phyloP scores from a whole-genome alignment of 2,888 invertebrate genomes.

The Cordilura impudica region DNA sequence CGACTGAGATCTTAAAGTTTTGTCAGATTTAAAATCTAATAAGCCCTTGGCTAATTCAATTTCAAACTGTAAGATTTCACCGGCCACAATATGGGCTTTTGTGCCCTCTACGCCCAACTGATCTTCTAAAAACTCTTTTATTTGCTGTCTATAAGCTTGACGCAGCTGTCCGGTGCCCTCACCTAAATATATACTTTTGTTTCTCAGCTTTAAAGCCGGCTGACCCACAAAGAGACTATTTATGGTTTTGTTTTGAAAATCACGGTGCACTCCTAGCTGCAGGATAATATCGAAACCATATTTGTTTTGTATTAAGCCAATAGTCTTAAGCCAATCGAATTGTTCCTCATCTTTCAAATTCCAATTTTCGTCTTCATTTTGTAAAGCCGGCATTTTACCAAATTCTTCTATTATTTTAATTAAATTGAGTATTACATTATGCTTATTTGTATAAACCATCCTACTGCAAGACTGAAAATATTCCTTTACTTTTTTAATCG shows the following conservation, averaged over 20 bases:
- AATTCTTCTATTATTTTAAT: conserved; percentile 68
- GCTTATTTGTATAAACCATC: conserved; percentile 50
- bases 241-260: conserved; percentile 64
- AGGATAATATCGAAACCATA: conserved; percentile 73
- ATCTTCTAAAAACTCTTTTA: conserved; percentile 63
- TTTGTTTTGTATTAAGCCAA: conserved; percentile 69
- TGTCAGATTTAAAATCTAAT: conserved; percentile 57
- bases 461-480: conserved; percentile 72
- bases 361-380: conserved; percentile 54
- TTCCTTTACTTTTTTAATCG: conserved; percentile 67
- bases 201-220: conserved; percentile 63
- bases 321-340: conserved; percentile 71
- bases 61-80: conserved; percentile 69
- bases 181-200: conserved; percentile 63
- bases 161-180: conserved; percentile 61
- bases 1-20: conserved; percentile 63
- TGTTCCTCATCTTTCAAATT: conserved; percentile 64
- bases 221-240: conserved; percentile 72
- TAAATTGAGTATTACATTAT: conserved; percentile 61
- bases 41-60: conserved; percentile 66
- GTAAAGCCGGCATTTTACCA: conserved; percentile 71
- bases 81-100: conserved; percentile 65
- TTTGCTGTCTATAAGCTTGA: conserved; percentile 49
- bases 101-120: conserved; percentile 66
- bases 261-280: conserved; percentile 64